phyloP scores from a whole-genome alignment of 1,140 invertebrate species.

The Dufourea novaeangliae region DNA sequence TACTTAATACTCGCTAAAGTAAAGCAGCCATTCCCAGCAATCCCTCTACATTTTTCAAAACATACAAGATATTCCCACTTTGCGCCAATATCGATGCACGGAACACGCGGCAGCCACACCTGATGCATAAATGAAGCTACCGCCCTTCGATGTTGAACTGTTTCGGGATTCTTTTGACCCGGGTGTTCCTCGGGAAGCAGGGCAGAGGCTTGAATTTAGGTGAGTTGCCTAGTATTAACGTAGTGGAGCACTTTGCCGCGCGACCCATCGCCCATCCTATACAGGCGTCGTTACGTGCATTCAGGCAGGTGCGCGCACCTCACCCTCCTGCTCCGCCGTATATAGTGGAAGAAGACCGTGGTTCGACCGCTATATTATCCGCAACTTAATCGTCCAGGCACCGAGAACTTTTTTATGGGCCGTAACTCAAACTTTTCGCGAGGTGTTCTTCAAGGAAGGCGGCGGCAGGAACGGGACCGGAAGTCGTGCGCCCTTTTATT shows the following conservation, averaged over 20 bases:
- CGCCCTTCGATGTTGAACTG: not conserved
- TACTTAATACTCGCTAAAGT: too few species aligned
- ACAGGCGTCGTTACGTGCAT: conserved; percentile 23
- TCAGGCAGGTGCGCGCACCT: conserved; percentile 3
- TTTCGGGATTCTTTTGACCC: not conserved
- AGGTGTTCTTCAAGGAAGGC: conserved; percentile 65
- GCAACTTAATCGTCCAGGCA: conserved; percentile 72
- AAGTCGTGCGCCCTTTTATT: conserved; percentile 48
- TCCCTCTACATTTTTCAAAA: not conserved
- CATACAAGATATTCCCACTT: not conserved
- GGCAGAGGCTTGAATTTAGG: conserved; percentile 24
- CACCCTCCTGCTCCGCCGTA: too few species aligned
- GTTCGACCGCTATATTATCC: conserved; percentile 68
- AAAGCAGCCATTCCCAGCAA: too few species aligned
- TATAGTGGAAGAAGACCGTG: too few species aligned
- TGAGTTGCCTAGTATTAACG: conserved; percentile 27
- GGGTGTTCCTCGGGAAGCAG: not conserved
- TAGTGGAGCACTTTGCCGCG: conserved; percentile 46
- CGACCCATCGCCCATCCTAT: conserved; percentile 22
- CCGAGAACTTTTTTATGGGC: conserved; percentile 73
- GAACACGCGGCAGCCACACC: not conserved
- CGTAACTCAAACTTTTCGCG: conserved; percentile 73
- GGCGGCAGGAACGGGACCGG: conserved; percentile 41
- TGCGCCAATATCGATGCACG: not conserved
- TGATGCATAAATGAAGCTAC: not conserved